Evolutionary conservation across 2,888 invertebrate genomes (phyloP), one percentile per base, ranked within the genome.

Genomic region (Torymus aiolomorphi): DNA sequence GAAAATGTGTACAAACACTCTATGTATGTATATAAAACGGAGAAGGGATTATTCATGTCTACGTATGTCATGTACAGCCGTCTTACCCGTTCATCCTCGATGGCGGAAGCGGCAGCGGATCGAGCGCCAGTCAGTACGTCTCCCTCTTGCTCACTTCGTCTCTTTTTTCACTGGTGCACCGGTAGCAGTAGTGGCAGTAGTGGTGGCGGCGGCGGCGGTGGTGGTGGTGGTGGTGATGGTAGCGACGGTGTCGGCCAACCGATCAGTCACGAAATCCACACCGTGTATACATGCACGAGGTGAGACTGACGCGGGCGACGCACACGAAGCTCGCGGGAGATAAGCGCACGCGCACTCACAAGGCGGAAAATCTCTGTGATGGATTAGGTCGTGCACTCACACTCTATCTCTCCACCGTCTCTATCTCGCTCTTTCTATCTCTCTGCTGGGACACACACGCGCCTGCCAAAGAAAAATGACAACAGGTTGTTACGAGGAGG

Each of bases 11-110:
- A 24, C 24, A 24, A 2, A 24, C 3, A 24, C 24, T 24, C 2
- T 24, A 24, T 3, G 3, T 24, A 24, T 24, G 24, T 24, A 24
- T 24, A 24, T 24, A 24, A 3, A 24, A 24, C 24, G 24, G 24
- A 24, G 24, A 24, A 3, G 24, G 3, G 24, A 3, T 24, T 24
- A 24, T 24, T 24, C 24, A 24, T 24, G 24, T 24, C 2, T 3
- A 24, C 3, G 24, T 24, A 24, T 24, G 3, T 24, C 24, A 24
- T 24, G 24, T 24, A 24, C 24, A 3, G 24, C 24, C 69, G 59
- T 83, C 89, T 89, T 85, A 89, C 89, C 89, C 89, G 88, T 89
- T 88, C 89, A 89, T 89, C 86, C 86, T 89, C 73, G 78, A 49
- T 59, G 77, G 49, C 18, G 71, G 24, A 24, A n/a, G n/a, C n/a